Base-by-base conservation (phyloP, 1,140 invertebrate species). In the Littorina saxatilis region DNA sequence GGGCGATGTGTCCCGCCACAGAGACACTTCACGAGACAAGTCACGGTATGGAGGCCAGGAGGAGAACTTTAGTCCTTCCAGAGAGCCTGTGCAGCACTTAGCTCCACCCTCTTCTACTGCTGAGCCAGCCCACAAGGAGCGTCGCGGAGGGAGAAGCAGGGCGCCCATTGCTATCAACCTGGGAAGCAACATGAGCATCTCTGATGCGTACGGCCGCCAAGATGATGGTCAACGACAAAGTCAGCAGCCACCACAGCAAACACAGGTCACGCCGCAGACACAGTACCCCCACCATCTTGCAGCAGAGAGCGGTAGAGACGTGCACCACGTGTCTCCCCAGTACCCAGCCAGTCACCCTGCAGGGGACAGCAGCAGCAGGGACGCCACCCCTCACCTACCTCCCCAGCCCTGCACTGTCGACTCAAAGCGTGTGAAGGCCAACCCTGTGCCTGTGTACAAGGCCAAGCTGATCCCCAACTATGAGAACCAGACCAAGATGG, bases 151-250 rank as follows among this genome's bases (percentile, higher is more conserved):
- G n/a, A 79, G 84, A 35, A 80, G 79, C 52, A 55, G 87, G 39
- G 86, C 86, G 5, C 88, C 86, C 35, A 75, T 89, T 27, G 84
- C 84, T 35, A 13, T 68, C 11, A 68, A 37, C 17, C 79, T 87
- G 17, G 84, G 88, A 17, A 87, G 86, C 63, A 87, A 86, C 75
- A 83, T 87, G 13, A 87, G 85, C 61, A 86, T 87, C 50, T 87
- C 88, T 11, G 87, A 88, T 29, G 84, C 75, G 20, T 88, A 87
- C 63, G 66, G 52, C 0, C 70, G 73, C 5, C 17, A 43, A 9
- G 66, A 68, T 76, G 74, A 39, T 40, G 40, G 52, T 3, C 39
- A 37, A 11, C 35, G 55, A 32, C 81, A 73, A 32, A 27, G 68
- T 39, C 61, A 40, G 11, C 27, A 39, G 2, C 29, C 39, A n/a